A percentile compares a stretch with the other conserved stretches of the same genome.
These are phyloP conservation scores for Chaetodon trifascialis DNA, from an alignment of 2,113 vertebrate genomes.

Conservation along the genomic window DNA sequence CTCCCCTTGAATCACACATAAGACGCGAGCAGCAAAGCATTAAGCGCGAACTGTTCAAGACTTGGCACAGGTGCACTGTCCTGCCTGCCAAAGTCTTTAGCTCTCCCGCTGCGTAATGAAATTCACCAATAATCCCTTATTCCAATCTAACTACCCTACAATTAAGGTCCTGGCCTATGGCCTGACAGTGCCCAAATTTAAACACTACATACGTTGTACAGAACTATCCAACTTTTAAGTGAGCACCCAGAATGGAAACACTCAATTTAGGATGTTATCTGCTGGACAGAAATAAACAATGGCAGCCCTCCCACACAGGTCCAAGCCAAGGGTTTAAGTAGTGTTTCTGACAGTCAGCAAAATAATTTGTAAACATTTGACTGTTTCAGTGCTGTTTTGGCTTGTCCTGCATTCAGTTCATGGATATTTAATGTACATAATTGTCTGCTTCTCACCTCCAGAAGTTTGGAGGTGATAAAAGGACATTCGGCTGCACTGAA, in stretches of 20 bases:
- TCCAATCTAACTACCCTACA: conserved; percentile 54
- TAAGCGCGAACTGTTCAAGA: conserved; percentile 48
- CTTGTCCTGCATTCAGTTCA: not conserved
- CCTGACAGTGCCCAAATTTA: conserved; percentile 40
- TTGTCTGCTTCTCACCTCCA: not conserved
- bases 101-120: conserved; percentile 56
- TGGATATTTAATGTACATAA: conserved; percentile 2
- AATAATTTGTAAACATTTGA: not conserved
- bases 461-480: not conserved
- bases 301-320: not conserved
- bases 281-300: conserved; percentile 15
- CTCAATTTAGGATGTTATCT: conserved; percentile 23
- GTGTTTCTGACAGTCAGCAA: conserved; percentile 24
- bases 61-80: conserved; percentile 59
- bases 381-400: conserved; percentile 2
- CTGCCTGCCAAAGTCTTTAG: conserved; percentile 66
- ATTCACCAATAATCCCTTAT: conserved; percentile 65
- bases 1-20: conserved; percentile 18
- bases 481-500: not conserved
- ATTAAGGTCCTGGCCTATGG: conserved; percentile 48
- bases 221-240: conserved; percentile 31
- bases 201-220: conserved; percentile 19
- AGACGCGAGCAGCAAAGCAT: conserved; percentile 34
- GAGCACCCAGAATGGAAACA: conserved; percentile 34
- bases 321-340: not conserved